Conservation (phyloP, 2,113 vertebrate genomes). For the Lontra canadensis region DNA sequence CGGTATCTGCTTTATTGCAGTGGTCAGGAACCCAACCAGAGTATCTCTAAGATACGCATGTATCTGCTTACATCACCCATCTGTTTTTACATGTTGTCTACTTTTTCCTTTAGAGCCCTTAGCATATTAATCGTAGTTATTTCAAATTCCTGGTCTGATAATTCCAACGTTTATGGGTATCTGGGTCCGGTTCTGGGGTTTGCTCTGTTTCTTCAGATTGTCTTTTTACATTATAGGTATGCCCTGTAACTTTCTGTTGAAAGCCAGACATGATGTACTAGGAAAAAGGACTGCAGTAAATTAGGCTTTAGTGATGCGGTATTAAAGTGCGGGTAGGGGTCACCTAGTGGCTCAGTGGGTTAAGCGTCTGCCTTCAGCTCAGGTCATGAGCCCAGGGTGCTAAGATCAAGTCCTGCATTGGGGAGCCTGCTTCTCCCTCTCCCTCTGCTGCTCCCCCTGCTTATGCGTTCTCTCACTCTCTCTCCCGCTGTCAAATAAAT, state of each 20-base stretch:
- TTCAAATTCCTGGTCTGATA: not conserved
- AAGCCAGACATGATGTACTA: not conserved
- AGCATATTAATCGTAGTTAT: not conserved
- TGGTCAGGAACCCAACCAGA: not conserved
- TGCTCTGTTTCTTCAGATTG: not conserved
- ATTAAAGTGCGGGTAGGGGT: not conserved
- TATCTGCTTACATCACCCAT: not conserved
- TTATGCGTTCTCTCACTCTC: no score
- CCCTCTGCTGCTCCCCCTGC: no score
- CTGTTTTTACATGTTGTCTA: not conserved
- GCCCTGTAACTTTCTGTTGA: not conserved
- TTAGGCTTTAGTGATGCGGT: not conserved
- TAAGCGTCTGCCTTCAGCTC: no score
- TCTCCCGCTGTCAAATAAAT: no score
- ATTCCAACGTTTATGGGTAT: not conserved
- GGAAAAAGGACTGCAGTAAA: not conserved
- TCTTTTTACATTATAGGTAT: not conserved
- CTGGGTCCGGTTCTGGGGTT: not conserved
- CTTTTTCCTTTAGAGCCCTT: not conserved
- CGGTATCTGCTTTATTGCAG: not conserved
- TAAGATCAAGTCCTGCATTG: no score
- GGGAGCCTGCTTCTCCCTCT: no score
- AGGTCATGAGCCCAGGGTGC: no score
- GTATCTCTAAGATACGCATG: not conserved
- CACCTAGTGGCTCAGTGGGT: no score